phyloP scores from a whole-genome alignment of 2,888 invertebrate species.

The Chrysolina oricalcia region DNA sequence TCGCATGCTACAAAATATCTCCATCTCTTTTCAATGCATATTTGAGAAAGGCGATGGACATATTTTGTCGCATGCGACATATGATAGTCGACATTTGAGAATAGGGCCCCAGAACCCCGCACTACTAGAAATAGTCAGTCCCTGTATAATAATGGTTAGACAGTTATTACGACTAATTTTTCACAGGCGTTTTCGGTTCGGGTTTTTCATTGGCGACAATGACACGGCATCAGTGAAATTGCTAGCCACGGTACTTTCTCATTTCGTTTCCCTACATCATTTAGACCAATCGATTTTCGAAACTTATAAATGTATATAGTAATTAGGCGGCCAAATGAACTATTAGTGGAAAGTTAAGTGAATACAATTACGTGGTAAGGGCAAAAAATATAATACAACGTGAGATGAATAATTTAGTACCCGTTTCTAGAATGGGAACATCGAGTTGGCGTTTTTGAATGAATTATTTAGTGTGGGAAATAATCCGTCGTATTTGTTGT shows the following conservation, averaged over 20 bases:
- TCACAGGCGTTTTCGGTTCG: background rate
- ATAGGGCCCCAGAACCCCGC: no score
- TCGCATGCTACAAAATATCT: no score
- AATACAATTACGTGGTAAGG: background rate
- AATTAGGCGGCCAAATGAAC: conserved; percentile 1
- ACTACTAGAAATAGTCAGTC: no score
- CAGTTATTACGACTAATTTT: background rate
- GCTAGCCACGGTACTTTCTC: background rate
- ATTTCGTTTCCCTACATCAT: background rate
- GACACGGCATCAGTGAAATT: background rate
- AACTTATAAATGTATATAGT: background rate
- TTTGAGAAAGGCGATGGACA: no score
- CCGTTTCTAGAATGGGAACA: background rate
- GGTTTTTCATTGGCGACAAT: background rate
- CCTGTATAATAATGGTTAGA: no score
- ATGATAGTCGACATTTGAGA: no score
- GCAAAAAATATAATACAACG: background rate
- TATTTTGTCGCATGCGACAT: no score
- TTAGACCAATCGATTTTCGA: background rate
- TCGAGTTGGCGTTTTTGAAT: background rate
- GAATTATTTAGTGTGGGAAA: background rate
- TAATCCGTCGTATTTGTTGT: no score
- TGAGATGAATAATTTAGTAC: conserved; percentile 13
- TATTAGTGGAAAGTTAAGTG: conserved; percentile 4
- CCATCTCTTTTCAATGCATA: no score